Evolutionary conservation across 1,140 invertebrate species (phyloP), one percentile per base, ranked within the genome.

Genomic region (Nephila pilipes): DNA sequence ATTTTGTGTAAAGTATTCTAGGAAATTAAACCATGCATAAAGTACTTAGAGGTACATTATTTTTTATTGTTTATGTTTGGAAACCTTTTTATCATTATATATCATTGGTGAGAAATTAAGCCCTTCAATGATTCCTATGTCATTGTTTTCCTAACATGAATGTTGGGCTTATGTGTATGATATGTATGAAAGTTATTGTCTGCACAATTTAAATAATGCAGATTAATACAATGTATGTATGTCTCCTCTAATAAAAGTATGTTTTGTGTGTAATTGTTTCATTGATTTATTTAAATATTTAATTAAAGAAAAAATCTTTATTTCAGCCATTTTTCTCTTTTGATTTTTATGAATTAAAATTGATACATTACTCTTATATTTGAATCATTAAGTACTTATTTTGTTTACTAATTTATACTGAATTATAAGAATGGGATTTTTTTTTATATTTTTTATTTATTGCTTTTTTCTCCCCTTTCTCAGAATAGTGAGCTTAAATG

Each of bases 191-290:
- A 55, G 58, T 25, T 75, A 75, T 80, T 85, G 80, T 80, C 80
- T 91, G 90, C 90, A 91, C 90, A 91, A 87, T 60, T 93, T 46
- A 22, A 29, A 60, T 29, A 87, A 65, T 69, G 89, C 91, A 69
- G 29, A 87, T 58, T 75, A 92, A 65, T 85, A n/a, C 29, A 38
- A 69, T 92, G 81, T 46, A 46, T 92, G 90, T 75, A 83, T 92
- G 58, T 91, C 75, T 91, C 81, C 90, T 92, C 90, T 65, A 92
- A 88, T 88, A 88, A 88, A 88, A 88, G n/a, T 88, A 88, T 88
- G 60, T 88, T 88, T 58, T 87, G 85, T 88, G 87, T 88, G 87
- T 65, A 69, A 88, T n/a, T 88, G 5, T 3, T 88, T 65, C 12
- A 36, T 87, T 46, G 0, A 46, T 46, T 46, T 46, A 46, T 2